A percentile compares a stretch with the other conserved stretches of the same genome.
Evolutionary conservation across 2,797 vertebrate genomes (phyloP).

Genomic region (Spinus pinus): DNA sequence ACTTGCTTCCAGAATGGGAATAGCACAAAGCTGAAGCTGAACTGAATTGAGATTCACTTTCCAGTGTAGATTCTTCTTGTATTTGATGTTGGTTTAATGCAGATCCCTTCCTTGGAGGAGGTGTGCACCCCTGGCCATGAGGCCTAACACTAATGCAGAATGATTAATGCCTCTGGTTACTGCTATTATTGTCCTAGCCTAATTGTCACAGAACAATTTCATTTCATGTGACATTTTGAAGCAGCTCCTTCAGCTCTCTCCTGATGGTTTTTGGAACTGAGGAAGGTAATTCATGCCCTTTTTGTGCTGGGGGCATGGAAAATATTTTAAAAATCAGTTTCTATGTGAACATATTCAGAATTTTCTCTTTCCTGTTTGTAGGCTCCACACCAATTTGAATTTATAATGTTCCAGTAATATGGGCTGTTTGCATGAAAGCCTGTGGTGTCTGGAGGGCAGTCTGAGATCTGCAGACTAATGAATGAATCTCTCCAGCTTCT

Average conservation of each 20-base stretch:
- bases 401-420: neutral
- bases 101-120: neutral
- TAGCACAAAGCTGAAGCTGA: neutral
- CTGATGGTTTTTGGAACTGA: neutral
- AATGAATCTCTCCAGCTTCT: neutral
- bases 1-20: neutral
- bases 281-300: neutral
- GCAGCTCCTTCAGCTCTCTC: neutral
- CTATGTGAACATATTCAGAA: neutral
- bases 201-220: neutral
- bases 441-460: constrained; percentile 19
- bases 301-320: neutral
- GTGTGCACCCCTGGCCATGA: neutral
- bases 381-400: neutral
- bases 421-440: neutral
- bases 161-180: constrained; percentile 35
- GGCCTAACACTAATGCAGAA: neutral
- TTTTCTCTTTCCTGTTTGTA: neutral
- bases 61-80: neutral
- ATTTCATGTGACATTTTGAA: neutral
- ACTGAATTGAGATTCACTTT: neutral
- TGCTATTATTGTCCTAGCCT: neutral
- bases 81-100: neutral
- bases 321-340: neutral
- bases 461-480: neutral